Evolutionary conservation across 2,888 invertebrate genomes (phyloP), one percentile per base, ranked within the genome.

Genomic region (Aproaerema taeniolella): DNA sequence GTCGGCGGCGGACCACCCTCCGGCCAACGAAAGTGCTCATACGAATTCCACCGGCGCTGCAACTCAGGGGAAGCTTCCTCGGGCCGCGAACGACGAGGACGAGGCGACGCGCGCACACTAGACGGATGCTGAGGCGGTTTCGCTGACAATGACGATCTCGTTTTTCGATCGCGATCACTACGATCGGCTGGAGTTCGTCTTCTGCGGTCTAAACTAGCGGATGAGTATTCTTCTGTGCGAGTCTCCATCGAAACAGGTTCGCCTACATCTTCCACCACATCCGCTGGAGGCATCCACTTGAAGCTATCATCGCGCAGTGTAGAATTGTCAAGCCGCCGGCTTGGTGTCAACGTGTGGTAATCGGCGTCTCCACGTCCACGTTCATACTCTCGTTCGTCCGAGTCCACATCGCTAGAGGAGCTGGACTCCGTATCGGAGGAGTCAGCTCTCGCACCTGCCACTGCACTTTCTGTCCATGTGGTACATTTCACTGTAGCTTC

Each of bases 301-400:
- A 92, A 91, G 68, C 91, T 90, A 65, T 89, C 89, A 67, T 91
- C 90, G 44, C 90, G 80, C 8, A 89, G 80, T 9, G 90, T 90
- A 31, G 91, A 89, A 61, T 89, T 88, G 66, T 90, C 90, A 25
- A 75, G 53, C 25, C 77, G 70, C 49, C 67, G 69, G 45, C 61
- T 75, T 10, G 86, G 86, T 15, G 86, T 86, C 47, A 83, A 53
- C 11, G 85, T 86, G 26, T 72, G 74, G 67, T 91, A 91, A 62
- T 91, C 91, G 51, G 87, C 88, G 60, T 89, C 89, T 62, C 88
- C 89, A 44, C 83, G 74, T 28, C 88, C 88, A 13, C 89, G 88
- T 60, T 89, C 88, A 61, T 89, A 90, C 36, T 71, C 76, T 42
- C 55, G 71, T 43, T 67, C 78, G 39, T 81, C 83, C 16, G 81